These are phyloP conservation scores for Aurelia sp. DNA, from an alignment of 30 jellyfish, hydroid and myxozoan species.

Conservation along the genomic window DNA sequence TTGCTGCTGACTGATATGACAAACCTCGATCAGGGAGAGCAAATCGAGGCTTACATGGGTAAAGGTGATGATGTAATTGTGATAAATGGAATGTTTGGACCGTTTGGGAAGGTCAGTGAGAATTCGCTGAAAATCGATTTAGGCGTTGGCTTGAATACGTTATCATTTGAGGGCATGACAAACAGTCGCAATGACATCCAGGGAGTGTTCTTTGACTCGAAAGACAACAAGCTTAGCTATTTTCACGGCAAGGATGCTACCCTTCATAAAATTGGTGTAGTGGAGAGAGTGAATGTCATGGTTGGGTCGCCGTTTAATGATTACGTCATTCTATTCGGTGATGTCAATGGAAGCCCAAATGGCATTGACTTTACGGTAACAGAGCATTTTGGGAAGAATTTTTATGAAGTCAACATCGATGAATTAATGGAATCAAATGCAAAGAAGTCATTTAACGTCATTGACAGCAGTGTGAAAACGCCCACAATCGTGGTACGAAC, in stretches of 20 bases:
- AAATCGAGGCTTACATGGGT: constrained; percentile 47
- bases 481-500: constrained; percentile 75
- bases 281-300: constrained; percentile 39
- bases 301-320: constrained; percentile 67
- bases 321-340: constrained; percentile 55
- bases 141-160: constrained; percentile 57
- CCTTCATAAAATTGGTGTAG: constrained; percentile 45
- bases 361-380: constrained; percentile 53
- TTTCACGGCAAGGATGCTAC: constrained; percentile 46
- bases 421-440: constrained; percentile 8
- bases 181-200: constrained; percentile 30
- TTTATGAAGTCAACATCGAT: constrained; percentile 62
- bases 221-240: constrained; percentile 60
- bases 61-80: constrained; percentile 66
- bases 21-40: constrained; percentile 64
- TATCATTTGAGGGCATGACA: constrained; percentile 69
- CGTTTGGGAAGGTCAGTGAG: constrained; percentile 19
- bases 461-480: constrained; percentile 61
- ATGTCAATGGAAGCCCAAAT: constrained; percentile 51
- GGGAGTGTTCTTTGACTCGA: constrained; percentile 59
- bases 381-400: constrained; percentile 53
- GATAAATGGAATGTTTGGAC: constrained; percentile 62
- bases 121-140: constrained; percentile 30
- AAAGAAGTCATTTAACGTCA: constrained; percentile 11
- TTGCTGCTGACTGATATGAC: constrained; percentile 58